Evolutionary conservation across 2,797 vertebrate genomes (phyloP), one percentile per base, ranked within the genome.

Genomic region (Oreochromis grahami): DNA sequence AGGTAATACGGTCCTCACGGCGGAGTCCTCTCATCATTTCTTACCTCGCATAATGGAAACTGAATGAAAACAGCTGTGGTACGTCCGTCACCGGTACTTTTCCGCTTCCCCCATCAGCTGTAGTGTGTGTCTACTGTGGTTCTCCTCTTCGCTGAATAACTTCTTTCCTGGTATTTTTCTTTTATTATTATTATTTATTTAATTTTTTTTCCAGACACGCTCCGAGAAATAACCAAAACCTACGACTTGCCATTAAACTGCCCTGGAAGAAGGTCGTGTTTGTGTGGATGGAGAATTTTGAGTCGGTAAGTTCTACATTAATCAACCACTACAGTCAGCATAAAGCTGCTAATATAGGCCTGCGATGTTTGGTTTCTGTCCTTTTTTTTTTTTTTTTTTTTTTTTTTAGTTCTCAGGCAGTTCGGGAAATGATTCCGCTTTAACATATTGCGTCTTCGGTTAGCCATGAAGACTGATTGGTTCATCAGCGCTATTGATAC

Each of bases 281-380:
- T 87, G 58, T 84, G 78, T 88, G 91, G 91, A 95, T 94, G 93
- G 92, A 93, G 81, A 72, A 82, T 94, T 93, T 88, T 43, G 63
- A 84, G 74, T 80, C 87, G 94, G 95, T 94, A 90, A 96, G 95
- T 95, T 88, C 5, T 7, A 15, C 34, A 15, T 21, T 34, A 21
- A 7, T 60, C 17, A 41, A 13, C 12, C 38, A 3, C 32, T 6
- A 29, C 26, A 24, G 11, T 24, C 51, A 26, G 12, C n/a, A 7
- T 13, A 21, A 68, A 63, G 60, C 72, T 70, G 52, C 19, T 65
- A 3, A 32, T 12, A 34, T 11, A 2, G 29, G 24, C 65, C 80
- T 50, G 70, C 45, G 26, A 74, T 74, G 45, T 32, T 34, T 63
- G 34, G 2, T 38, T 38, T 19, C 19, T n/a, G 2, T 52, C n/a